Evolutionary conservation across 2,113 vertebrate genomes (phyloP), one percentile per base, ranked within the genome.

Genomic region (Gallinago jamesoni): DNA sequence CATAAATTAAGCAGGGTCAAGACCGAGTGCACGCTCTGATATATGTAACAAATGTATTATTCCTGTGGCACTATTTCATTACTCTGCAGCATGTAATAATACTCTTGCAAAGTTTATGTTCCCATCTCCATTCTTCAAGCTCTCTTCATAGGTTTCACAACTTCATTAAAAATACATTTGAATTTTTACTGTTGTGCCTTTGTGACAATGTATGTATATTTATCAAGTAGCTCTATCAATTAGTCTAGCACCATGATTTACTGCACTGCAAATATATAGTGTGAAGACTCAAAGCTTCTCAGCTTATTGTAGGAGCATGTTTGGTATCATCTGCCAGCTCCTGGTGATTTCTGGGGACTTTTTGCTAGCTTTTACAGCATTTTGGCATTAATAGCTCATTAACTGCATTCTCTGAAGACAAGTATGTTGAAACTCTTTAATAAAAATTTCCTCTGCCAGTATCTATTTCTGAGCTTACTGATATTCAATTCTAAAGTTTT

Each of bases 331-430:
- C 43, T 96, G 76, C 79, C 84, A 97, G 93, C 47, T 90, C 67
- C 75, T 57, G 50, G 45, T 57, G 86, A 94, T 67, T 96, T 77
- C 73, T 11, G 50, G 73, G 89, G 90, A 86, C 55, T 25, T 77
- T 63, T 41, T 48, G 23, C 73, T 78, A 52, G 82, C 33, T 87
- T 95, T 91, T 72, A 72, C 5, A 17, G 88, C 45, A 41, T 94
- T 87, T 72, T 94, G 80, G 75, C 93, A 89, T 33, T 50, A 92
- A 84, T 3, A 80, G 55, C 59, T 86, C 72, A 67, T 90, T 83
- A 94, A 67, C 75, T 52, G 63, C 80, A 81, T 90, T 59, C 86
- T 95, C 84, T 86, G 70, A 93, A 89, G 63, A 90, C 39, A 85
- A 94, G 21, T 53, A 75, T 39, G 22, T 74, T 86, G 59, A 88